Base-by-base conservation (phyloP, 2,113 vertebrate genomes). In the Albula goreensis region DNA sequence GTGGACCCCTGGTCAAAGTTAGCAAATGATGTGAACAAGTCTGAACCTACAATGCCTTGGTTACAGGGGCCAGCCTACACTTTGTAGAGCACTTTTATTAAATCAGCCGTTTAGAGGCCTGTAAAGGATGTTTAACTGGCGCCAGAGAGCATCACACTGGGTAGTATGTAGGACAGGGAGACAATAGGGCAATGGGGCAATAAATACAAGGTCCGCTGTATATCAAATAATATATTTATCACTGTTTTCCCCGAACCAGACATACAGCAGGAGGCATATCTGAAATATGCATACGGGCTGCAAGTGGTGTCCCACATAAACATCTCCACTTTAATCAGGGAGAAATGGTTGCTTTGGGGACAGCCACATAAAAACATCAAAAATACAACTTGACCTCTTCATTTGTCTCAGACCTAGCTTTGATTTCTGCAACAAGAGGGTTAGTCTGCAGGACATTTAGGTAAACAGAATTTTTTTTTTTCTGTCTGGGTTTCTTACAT, bases 281-380 rank as follows among this genome's bases (percentile, higher is more conserved):
- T 81, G 51, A 53, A 80, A 81, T 81, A 81, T 81, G 80, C 51
- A 56, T n/a, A 52, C 80, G 53, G 7, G 52, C 52, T 56, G 19
- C 81, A 31, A 41, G 51, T 10, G 12, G 57, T 25, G 50, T 56
- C 51, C 19, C 89, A 86, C 49, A 86, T 8, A 25, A 57, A 89
- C 49, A 85, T 88, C 52, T 87, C 78, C 17, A 63, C 80, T 84
- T 82, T 50, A 86, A 88, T 91, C 81, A 84, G 88, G 90, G 88
- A 4, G 89, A 82, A 53, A 41, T 85, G 3, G 17, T 48, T 25
- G n/a, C 25, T 41, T 82, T 57, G 53, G 81, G 31, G 50, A 80
- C 10, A 22, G 8, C 0, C 17, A 79, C 49, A 77, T 25, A 78
- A 52, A 57, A 25, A 85, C 79, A 83, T 17, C 60, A 84, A 70